phyloP scores from a whole-genome alignment of 2,797 vertebrate genomes.

The Enteromius mattozi region DNA sequence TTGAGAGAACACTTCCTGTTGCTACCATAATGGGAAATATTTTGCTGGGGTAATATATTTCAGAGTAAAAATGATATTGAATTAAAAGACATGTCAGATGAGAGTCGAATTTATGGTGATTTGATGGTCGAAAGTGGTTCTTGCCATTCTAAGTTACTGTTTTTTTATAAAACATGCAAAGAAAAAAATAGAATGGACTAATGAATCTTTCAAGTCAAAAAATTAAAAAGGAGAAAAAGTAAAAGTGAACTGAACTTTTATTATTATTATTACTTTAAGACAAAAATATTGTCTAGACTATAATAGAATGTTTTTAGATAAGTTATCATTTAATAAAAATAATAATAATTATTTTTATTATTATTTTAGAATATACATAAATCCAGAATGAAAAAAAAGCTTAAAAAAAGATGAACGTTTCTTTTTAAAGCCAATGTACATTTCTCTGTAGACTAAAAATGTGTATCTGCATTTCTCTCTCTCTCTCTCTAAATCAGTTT shows the following conservation, averaged over 20 bases:
- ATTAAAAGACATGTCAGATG: neutral
- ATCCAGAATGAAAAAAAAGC: neutral
- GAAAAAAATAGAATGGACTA: neutral
- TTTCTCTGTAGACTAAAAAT: conserved; percentile 22
- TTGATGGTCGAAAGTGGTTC: neutral
- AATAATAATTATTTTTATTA: no score
- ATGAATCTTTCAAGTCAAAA: no score
- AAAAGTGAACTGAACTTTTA: neutral
- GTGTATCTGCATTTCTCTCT: conserved; percentile 27
- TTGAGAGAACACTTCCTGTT: neutral
- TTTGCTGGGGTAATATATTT: neutral
- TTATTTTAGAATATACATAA: neutral
- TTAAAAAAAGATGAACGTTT: no score
- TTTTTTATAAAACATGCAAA: neutral
- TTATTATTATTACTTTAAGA: neutral
- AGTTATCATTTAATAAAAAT: neutral
- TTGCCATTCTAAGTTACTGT: neutral
- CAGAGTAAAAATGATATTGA: neutral
- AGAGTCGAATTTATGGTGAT: neutral
- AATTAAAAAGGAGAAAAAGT: neutral
- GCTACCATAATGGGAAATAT: neutral
- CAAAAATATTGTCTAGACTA: neutral
- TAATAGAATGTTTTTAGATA: neutral
- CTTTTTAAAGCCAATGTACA: neutral
- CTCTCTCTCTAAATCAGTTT: conserved; percentile 52